These are phyloP conservation scores for Acrossocheilus fasciatus DNA, from an alignment of 2,797 vertebrate genomes.

Conservation along the genomic window DNA sequence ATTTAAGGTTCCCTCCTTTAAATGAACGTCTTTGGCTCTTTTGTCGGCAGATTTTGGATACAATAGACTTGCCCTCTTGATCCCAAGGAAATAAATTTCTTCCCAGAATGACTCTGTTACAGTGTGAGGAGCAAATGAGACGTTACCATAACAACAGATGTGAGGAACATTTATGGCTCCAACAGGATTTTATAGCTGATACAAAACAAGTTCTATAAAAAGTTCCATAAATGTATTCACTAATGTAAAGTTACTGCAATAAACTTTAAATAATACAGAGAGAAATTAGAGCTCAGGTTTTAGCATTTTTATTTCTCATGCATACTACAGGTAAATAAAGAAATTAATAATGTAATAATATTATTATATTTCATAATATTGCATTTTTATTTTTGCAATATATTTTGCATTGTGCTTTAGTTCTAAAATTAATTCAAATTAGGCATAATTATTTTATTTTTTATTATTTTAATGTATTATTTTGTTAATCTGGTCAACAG, in stretches of 20 bases:
- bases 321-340: too few species aligned
- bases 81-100: slow-evolving; percentile 44
- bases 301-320: too few species aligned
- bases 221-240: slow-evolving; percentile 3
- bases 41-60: slow-evolving; percentile 38
- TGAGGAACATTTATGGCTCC: slow-evolving; percentile 27
- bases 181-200: slow-evolving; percentile 19
- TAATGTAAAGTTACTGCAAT: neutral
- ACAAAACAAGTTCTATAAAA: slow-evolving; percentile 35
- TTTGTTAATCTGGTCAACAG: neutral
- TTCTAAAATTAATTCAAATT: too few species aligned
- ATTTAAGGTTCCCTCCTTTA: slow-evolving; percentile 55
- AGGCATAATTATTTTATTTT: neutral
- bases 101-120: slow-evolving; percentile 30
- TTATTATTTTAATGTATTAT: neutral
- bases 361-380: neutral
- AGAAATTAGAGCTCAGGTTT: neutral
- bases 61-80: slow-evolving; percentile 39
- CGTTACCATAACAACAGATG: slow-evolving; percentile 54
- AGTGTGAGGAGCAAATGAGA: slow-evolving; percentile 48
- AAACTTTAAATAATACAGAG: neutral
- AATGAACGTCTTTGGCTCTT: slow-evolving; percentile 50
- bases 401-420: neutral
- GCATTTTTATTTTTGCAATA: neutral
- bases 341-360: neutral